These are phyloP conservation scores for Apamea crenata DNA, from an alignment of 2,888 invertebrate species.

Conservation along the genomic window DNA sequence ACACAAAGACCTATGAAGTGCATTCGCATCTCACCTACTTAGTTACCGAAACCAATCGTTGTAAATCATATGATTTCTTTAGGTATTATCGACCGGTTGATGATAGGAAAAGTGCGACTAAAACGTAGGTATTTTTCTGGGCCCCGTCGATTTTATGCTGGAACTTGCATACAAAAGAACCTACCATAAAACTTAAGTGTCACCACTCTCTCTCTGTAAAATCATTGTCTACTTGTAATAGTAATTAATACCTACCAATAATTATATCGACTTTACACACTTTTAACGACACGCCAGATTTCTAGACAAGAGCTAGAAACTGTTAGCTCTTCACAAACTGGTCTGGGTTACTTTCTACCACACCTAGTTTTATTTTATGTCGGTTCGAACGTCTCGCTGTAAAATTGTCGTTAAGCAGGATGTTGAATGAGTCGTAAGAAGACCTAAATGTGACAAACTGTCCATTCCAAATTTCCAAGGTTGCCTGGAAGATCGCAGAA, in stretches of 20 bases:
- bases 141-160: not conserved
- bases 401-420: conserved; percentile 6
- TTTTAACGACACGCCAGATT: conserved; percentile 39
- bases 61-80: not conserved
- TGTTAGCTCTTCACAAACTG: conserved; percentile 58
- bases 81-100: not conserved
- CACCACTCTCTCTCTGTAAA: not conserved
- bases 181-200: not conserved
- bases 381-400: conserved; percentile 18
- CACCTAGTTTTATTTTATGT: conserved; percentile 52
- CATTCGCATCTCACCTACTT: not conserved
- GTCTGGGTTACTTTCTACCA: conserved; percentile 58
- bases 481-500: too few relatives aligned
- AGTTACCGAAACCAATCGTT: conserved; percentile 6
- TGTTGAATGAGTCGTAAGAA: conserved; percentile 11
- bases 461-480: too few relatives aligned
- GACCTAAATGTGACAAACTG: not conserved
- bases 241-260: conserved; percentile 15
- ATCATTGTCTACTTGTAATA: not conserved
- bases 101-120: not conserved
- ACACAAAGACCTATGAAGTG: not conserved
- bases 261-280: conserved; percentile 16
- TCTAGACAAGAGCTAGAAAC: conserved; percentile 56
- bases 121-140: not conserved
- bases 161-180: not conserved